Conservation (phyloP, 2,888 invertebrate species). For the Melanchra persicariae region DNA sequence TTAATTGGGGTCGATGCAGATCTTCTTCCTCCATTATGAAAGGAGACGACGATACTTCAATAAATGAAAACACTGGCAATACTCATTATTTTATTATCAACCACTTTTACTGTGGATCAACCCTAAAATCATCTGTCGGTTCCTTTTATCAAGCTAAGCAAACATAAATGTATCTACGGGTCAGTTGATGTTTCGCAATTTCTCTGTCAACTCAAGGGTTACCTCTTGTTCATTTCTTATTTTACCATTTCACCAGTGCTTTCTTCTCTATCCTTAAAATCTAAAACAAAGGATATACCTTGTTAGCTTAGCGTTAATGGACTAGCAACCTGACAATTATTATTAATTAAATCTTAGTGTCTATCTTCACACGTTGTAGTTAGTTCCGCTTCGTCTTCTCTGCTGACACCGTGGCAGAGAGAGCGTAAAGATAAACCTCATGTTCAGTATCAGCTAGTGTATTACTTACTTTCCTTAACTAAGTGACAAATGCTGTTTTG, state of each 20-base stretch:
- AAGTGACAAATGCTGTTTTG: constrained; percentile 19
- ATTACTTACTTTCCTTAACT: constrained; percentile 1
- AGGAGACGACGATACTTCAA: too few species aligned
- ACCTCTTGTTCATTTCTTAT: too few species aligned
- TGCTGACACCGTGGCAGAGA: constrained; percentile 51
- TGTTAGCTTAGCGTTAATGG: constrained; percentile 10
- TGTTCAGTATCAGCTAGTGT: constrained; percentile 19
- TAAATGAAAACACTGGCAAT: too few species aligned
- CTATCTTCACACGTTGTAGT: constrained; percentile 31
- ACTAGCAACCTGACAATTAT: constrained; percentile 36
- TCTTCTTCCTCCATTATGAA: not conserved
- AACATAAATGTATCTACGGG: too few species aligned
- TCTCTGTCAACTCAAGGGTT: too few species aligned
- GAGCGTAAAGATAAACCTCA: constrained; percentile 51
- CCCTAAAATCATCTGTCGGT: too few species aligned
- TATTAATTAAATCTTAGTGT: constrained; percentile 43
- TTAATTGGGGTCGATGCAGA: not conserved
- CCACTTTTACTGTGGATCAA: too few species aligned
- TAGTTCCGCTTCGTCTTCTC: constrained; percentile 52
- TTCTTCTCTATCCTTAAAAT: too few species aligned
- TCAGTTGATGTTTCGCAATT: too few species aligned
- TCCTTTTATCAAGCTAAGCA: too few species aligned
- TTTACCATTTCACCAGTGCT: too few species aligned
- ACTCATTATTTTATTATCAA: too few species aligned
- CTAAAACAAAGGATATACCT: not conserved